A percentile compares a stretch with the other conserved stretches of the same genome.
phyloP scores from a whole-genome alignment of 1,140 invertebrate species.

The Trachelipus rathkii region DNA sequence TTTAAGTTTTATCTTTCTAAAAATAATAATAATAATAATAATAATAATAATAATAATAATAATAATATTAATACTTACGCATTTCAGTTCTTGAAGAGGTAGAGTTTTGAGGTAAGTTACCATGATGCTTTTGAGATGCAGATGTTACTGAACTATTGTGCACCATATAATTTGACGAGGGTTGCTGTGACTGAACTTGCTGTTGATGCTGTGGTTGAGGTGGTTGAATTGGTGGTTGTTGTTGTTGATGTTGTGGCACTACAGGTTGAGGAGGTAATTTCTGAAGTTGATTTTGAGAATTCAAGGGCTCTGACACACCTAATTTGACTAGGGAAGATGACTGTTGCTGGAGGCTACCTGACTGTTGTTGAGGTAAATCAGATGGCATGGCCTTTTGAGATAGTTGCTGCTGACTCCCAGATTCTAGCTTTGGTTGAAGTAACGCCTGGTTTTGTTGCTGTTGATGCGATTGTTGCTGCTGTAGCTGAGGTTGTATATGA shows the following conservation, averaged over 20 bases:
- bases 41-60: too few relatives aligned
- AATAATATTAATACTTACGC: constrained; percentile 1
- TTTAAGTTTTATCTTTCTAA: too few relatives aligned
- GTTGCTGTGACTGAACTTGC: neutral
- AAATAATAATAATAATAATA: too few relatives aligned
- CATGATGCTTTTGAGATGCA: neutral
- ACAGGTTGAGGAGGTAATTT: neutral
- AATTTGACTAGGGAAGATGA: constrained; percentile 1
- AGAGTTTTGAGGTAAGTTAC: neutral
- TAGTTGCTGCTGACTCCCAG: constrained; percentile 1
- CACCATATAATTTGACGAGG: neutral
- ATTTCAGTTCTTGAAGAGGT: neutral
- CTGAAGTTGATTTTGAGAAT: constrained; percentile 22
- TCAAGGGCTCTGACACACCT: neutral
- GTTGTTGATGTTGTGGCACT: neutral
- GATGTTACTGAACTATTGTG: neutral
- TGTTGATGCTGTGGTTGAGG: neutral
- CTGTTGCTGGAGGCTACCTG: constrained; percentile 31
- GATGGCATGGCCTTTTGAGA: constrained; percentile 46
- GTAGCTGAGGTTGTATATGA: neutral
- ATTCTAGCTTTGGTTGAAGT: neutral
- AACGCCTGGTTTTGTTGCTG: constrained; percentile 18
- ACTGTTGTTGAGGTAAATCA: constrained; percentile 25
- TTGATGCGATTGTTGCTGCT: neutral
- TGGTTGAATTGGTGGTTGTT: neutral